Evolutionary conservation across 2,113 vertebrate genomes (phyloP).

Genomic region (Regulus satrapa): DNA sequence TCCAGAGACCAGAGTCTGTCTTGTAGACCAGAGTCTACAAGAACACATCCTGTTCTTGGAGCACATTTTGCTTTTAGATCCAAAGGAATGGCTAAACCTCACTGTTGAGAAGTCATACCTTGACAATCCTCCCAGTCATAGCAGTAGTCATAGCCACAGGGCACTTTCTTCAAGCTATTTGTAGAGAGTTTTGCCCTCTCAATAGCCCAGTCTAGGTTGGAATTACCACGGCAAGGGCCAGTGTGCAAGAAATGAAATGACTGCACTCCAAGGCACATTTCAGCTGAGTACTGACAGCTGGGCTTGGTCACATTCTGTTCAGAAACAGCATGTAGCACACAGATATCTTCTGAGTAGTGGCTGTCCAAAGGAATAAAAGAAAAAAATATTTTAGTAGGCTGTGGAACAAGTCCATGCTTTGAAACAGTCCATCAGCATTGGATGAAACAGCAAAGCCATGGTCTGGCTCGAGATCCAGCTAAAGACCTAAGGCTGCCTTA

Average conservation of each 20-base stretch:
- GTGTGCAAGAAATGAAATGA: constrained; percentile 76
- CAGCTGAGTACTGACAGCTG: constrained; percentile 78
- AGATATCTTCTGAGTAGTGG: constrained; percentile 73
- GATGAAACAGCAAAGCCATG: neutral
- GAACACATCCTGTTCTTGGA: neutral
- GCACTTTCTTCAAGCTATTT: constrained; percentile 73
- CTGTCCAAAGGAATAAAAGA: constrained; percentile 57
- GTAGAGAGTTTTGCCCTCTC: constrained; percentile 79
- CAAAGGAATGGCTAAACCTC: neutral
- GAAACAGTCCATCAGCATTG: fast-evolving
- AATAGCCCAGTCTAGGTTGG: constrained; percentile 75
- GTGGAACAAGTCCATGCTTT: neutral
- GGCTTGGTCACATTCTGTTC: constrained; percentile 72
- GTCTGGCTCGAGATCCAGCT: neutral
- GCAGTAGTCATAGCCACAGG: constrained; percentile 83
- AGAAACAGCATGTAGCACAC: constrained; percentile 72
- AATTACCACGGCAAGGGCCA: constrained; percentile 65
- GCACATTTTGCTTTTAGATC: neutral
- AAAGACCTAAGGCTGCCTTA: neutral
- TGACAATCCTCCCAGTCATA: constrained; percentile 91
- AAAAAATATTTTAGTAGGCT: neutral
- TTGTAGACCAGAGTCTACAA: too few relatives aligned
- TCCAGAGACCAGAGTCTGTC: neutral
- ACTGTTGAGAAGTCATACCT: constrained; percentile 62
- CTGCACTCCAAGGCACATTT: constrained; percentile 77